These are phyloP conservation scores for Trichonephila clavata DNA, from an alignment of 1,140 invertebrate genomes.

Conservation along the genomic window DNA sequence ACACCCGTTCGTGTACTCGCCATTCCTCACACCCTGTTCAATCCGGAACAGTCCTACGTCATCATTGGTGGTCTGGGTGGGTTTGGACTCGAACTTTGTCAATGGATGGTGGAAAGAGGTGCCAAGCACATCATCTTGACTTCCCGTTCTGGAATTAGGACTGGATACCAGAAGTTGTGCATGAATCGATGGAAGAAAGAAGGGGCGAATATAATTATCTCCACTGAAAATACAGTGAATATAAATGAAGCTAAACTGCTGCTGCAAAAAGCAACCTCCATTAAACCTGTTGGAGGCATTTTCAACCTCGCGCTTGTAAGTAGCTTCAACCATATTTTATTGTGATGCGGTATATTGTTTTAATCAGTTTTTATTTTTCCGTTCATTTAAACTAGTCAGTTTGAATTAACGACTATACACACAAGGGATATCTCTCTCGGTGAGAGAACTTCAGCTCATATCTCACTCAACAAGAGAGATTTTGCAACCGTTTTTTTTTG, in stretches of 20 bases:
- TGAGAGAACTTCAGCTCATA: no score
- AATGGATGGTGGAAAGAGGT: conserved; percentile 83
- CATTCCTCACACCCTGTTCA: conserved; percentile 80
- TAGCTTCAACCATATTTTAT: neutral
- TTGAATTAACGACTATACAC: no score
- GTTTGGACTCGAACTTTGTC: conserved; percentile 83
- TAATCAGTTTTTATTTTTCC: no score
- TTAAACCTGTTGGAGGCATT: conserved; percentile 92
- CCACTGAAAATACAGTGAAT: conserved; percentile 86
- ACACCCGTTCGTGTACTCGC: no score
- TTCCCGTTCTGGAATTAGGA: conserved; percentile 82
- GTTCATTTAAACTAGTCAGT: no score
- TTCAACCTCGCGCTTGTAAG: conserved; percentile 95
- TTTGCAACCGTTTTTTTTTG: no score
- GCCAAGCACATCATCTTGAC: conserved; percentile 83
- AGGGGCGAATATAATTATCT: conserved; percentile 88
- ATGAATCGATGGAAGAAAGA: conserved; percentile 84
- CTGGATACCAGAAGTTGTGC: conserved; percentile 82
- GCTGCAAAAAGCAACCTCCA: conserved; percentile 85
- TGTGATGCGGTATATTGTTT: no score
- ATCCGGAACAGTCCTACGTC: conserved; percentile 79
- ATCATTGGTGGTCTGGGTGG: conserved; percentile 84
- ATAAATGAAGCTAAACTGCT: conserved; percentile 87
- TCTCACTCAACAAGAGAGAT: no score
- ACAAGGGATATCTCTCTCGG: no score